phyloP scores from a whole-genome alignment of 2,888 invertebrate genomes.

The Melieria omissa region DNA sequence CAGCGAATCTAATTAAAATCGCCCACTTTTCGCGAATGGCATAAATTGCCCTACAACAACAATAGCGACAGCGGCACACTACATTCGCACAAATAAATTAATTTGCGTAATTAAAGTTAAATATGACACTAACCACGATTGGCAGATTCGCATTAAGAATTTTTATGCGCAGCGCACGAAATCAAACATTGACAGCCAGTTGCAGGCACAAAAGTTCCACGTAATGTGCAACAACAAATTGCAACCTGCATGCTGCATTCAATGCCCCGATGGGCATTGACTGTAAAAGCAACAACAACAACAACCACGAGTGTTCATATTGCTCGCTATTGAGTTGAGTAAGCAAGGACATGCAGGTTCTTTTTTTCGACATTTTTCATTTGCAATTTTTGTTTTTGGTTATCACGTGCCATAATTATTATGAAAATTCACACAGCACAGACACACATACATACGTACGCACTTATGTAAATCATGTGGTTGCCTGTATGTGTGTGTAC shows the following conservation, averaged over 20 bases:
- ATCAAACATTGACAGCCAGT: too few relatives aligned
- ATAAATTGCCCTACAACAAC: constrained; percentile 24
- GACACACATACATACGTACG: too few relatives aligned
- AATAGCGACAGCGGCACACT: background rate
- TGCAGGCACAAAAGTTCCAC: background rate
- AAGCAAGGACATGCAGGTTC: too few relatives aligned
- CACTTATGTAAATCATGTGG: background rate
- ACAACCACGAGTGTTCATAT: background rate
- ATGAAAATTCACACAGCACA: too few relatives aligned
- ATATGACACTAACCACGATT: constrained; percentile 23
- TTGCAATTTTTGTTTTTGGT: too few relatives aligned
- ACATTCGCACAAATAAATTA: constrained; percentile 18
- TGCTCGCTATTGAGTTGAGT: too few relatives aligned
- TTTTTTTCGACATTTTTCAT: too few relatives aligned
- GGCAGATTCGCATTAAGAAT: constrained; percentile 9
- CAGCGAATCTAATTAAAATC: constrained; percentile 23
- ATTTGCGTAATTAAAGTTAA: constrained; percentile 24
- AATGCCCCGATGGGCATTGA: background rate
- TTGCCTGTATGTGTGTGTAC: background rate
- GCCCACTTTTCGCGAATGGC: constrained; percentile 10
- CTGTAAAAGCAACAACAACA: background rate
- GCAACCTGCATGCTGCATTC: background rate
- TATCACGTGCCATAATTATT: too few relatives aligned
- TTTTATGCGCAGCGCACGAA: background rate
- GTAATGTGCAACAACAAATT: background rate